These are phyloP conservation scores for Menidia menidia DNA, from an alignment of 2,797 vertebrate genomes.

Conservation along the genomic window DNA sequence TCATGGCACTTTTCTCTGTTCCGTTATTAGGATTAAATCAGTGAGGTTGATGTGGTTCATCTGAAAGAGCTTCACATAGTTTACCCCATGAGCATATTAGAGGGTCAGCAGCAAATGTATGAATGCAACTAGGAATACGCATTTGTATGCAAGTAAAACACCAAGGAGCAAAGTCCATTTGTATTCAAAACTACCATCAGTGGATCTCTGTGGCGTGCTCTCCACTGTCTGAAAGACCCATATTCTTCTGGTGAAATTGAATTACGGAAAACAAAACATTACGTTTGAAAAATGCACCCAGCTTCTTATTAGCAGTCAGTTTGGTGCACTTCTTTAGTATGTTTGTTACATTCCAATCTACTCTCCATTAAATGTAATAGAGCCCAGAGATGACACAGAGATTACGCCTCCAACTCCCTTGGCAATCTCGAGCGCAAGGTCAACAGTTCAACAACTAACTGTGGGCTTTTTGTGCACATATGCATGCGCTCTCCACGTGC, in stretches of 20 bases:
- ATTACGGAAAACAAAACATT: conserved; percentile 40
- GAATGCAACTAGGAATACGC: neutral
- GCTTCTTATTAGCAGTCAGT: conserved; percentile 46
- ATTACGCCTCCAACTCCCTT: conserved; percentile 60
- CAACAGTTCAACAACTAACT: conserved; percentile 54
- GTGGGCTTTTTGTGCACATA: conserved; percentile 31
- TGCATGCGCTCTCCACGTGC: neutral
- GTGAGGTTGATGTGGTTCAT: neutral
- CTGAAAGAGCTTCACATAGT: neutral
- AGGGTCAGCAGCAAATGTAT: conserved; percentile 1
- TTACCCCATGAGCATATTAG: neutral
- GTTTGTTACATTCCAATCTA: conserved; percentile 44
- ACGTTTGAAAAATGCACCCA: conserved; percentile 5
- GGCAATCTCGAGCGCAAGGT: conserved; percentile 47
- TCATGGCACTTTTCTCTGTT: no score
- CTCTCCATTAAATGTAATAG: conserved; percentile 51
- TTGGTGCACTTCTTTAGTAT: conserved; percentile 30
- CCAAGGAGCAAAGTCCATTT: conserved; percentile 16
- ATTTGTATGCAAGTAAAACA: conserved; percentile 3
- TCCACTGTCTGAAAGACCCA: conserved; percentile 11
- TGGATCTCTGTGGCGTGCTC: conserved; percentile 2
- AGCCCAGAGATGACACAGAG: conserved; percentile 53
- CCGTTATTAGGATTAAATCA: no score
- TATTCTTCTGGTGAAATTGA: conserved; percentile 18
- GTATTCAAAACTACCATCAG: conserved; percentile 18